Base-by-base conservation (phyloP, 2,113 vertebrate genomes). In the Argyrosomus japonicus region DNA sequence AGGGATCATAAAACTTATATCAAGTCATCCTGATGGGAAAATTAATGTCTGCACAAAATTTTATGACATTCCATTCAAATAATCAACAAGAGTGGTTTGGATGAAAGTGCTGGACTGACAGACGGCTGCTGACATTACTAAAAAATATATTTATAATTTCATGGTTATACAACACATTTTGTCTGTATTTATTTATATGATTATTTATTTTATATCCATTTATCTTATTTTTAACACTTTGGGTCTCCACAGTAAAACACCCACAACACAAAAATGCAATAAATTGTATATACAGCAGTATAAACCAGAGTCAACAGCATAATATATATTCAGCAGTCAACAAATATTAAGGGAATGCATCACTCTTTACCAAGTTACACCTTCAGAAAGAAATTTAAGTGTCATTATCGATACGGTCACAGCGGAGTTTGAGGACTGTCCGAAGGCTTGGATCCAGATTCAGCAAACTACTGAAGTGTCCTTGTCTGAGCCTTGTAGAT, bases 181-280 rank as follows among this genome's bases (percentile, higher is more conserved):
- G 61, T 63, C 9, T 68, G 21, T 10, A 40, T 71, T 19, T 76
- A 17, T 77, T 45, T 21, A 40, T 29, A 48, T 21, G 17, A 72
- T 27, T 53, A 40, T 76, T 67, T 12, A 71, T 70, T 62, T 82
- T 0, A 74, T 13, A 62, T 62, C 19, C 2, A 6, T 65, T 51
- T 27, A 36, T 43, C 77, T 11, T 21, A 5, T 32, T 77, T 57
- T 18, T 18, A 62, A 64, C 58, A 57, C 7, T 53, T 70, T 51
- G n/a, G 13, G 21, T 53, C 27, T 81, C 50, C 25, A 40, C 3
- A 65, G 2, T 23, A 15, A 68, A 65, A 84, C 36, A 64, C 32
- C 21, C 53, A 73, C 29, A 68, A 29, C 10, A 56, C 77, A 60
- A 75, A 40, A 70, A 36, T 65, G 65, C 36, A 70, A 25, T 45